These are phyloP conservation scores for Lissonota sp. DNA, from an alignment of 2,888 invertebrate genomes.

Conservation along the genomic window DNA sequence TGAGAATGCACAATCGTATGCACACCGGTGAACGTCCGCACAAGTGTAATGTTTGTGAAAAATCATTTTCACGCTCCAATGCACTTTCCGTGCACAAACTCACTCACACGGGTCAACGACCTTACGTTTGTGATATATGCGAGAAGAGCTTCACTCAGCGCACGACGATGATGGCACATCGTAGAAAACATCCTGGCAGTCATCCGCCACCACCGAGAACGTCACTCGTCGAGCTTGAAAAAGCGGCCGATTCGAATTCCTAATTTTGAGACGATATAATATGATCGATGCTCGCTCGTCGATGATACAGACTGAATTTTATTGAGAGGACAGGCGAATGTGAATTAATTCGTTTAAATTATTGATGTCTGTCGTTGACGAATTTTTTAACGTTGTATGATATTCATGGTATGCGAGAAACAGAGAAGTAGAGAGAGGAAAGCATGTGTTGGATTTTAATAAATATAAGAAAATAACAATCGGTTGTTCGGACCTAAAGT, in stretches of 20 bases:
- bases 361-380: background rate
- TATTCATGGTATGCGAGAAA: too few relatives aligned
- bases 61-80: slow-evolving; percentile 59
- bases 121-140: slow-evolving; percentile 60
- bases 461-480: too few relatives aligned
- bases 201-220: slow-evolving; percentile 64
- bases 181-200: slow-evolving; percentile 62
- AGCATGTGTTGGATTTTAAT: too few relatives aligned
- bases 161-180: slow-evolving; percentile 63
- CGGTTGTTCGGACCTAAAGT: too few relatives aligned
- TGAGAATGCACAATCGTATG: slow-evolving; percentile 58
- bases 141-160: slow-evolving; percentile 61
- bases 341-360: background rate
- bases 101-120: slow-evolving; percentile 55
- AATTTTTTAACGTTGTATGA: background rate
- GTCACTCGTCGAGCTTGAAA: slow-evolving; percentile 38
- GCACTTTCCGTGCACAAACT: slow-evolving; percentile 58
- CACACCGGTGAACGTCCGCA: slow-evolving; percentile 60
- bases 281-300: too few relatives aligned
- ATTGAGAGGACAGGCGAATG: background rate
- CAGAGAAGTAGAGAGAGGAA: too few relatives aligned
- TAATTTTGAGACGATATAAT: background rate
- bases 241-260: slow-evolving; percentile 41
- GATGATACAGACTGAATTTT: background rate
- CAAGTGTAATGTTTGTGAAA: slow-evolving; percentile 56